These are phyloP conservation scores for Bucorvus abyssinicus DNA, from an alignment of 2,797 vertebrate genomes.

Conservation along the genomic window DNA sequence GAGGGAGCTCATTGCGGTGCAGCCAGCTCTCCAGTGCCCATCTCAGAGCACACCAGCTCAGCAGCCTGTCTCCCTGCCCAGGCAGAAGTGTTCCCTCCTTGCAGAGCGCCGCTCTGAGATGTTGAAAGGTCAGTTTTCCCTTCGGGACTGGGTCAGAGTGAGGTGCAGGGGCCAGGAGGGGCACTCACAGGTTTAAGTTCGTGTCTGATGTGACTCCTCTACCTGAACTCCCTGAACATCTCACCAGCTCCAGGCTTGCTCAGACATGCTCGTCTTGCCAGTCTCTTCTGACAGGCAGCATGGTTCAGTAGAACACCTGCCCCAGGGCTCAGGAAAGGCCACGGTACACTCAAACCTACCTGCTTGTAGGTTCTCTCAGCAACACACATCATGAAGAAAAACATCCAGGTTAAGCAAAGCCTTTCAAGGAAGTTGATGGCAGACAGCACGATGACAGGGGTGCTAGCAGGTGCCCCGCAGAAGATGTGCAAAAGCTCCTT, in stretches of 20 bases:
- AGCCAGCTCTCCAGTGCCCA: neutral
- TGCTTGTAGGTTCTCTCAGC: conserved; percentile 98
- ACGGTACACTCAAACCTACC: conserved; percentile 67
- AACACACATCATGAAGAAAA: conserved; percentile 99
- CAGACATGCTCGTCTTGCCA: neutral
- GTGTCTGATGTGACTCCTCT: neutral
- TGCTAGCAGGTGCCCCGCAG: conserved; percentile 76
- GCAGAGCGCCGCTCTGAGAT: no score
- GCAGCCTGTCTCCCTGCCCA: no score
- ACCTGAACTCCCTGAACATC: neutral
- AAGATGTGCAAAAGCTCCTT: conserved; percentile 80
- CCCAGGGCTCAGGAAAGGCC: neutral
- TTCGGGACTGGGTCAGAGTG: no score
- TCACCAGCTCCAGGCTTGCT: neutral
- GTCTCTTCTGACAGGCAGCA: neutral
- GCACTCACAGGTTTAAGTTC: no score
- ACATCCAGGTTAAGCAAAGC: conserved; percentile 90
- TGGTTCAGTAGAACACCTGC: no score
- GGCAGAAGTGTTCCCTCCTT: no score
- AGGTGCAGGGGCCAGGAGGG: neutral
- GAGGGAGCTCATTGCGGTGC: neutral
- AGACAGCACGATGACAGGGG: conserved; percentile 74
- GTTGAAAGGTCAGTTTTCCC: no score
- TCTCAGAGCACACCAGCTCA: no score
- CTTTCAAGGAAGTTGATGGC: conserved; percentile 88